Evolutionary conservation across 2,113 vertebrate species (phyloP).

Genomic region (Mastomys natalensis): DNA sequence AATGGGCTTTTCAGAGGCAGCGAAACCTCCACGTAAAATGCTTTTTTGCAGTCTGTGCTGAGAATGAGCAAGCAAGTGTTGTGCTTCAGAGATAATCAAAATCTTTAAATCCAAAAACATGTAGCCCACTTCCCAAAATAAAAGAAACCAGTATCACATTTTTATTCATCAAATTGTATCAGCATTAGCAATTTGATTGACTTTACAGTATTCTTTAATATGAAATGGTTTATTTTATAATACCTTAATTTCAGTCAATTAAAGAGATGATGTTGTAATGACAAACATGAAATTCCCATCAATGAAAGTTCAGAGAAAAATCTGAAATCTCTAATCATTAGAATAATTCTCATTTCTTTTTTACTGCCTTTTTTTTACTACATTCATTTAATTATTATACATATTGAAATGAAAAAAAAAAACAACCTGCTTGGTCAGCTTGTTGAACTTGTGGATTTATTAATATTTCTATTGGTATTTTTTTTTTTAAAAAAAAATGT

Average conservation of each 20-base stretch:
- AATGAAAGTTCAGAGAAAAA: constrained; percentile 21
- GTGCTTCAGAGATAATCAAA: background rate
- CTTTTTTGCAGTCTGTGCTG: constrained; percentile 11
- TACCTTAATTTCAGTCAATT: background rate
- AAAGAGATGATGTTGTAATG: background rate
- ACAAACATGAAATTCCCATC: background rate
- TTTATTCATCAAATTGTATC: constrained; percentile 2
- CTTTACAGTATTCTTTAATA: background rate
- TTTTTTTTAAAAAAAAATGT: background rate
- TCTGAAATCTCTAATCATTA: background rate
- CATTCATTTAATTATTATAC: background rate
- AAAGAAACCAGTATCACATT: background rate
- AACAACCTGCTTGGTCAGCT: background rate
- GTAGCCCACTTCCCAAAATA: background rate
- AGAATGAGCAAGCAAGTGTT: background rate
- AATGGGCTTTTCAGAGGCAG: constrained; percentile 39
- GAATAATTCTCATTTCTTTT: background rate
- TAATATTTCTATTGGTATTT: background rate
- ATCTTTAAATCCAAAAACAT: background rate
- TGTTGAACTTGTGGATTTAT: background rate
- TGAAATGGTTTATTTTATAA: constrained; percentile 24
- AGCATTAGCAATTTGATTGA: background rate
- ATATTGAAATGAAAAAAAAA: constrained; percentile 50
- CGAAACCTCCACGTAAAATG: constrained; percentile 55
- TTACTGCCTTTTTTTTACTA: background rate